Percentiles rank a stretch among this genome's conserved stretches.
phyloP scores from a whole-genome alignment of 2,888 invertebrate species.

The Petrolisthes cinctipes region DNA sequence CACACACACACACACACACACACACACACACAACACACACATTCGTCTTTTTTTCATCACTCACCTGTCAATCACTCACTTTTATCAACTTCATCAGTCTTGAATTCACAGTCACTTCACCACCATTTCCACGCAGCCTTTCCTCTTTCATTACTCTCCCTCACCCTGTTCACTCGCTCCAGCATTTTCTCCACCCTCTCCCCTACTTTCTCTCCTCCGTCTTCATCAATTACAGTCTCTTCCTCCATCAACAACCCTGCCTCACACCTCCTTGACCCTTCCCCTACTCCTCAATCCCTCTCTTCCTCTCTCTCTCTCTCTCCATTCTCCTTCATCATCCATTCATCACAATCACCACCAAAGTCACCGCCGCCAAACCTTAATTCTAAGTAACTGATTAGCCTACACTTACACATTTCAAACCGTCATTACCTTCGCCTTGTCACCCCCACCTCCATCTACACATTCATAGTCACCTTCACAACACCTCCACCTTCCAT shows the following conservation, averaged over 20 bases:
- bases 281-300: neutral
- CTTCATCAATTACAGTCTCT: neutral
- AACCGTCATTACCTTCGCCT: neutral
- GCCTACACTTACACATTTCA: no score
- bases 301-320: no score
- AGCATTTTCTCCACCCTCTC: neutral
- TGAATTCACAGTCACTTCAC: neutral
- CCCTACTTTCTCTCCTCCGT: neutral
- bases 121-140: neutral
- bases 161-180: neutral
- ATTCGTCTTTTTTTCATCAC: neutral
- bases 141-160: neutral
- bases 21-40: neutral
- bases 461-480: neutral
- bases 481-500: neutral
- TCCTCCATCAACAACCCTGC: neutral
- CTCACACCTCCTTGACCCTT: neutral
- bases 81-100: neutral
- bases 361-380: no score
- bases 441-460: neutral
- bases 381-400: no score
- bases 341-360: no score
- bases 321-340: no score
- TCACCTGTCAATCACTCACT: neutral
- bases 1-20: conserved; percentile 25